Percentiles rank a stretch among this genome's conserved stretches.
Conservation (phyloP, 1,140 invertebrate species). For the Zaprionus camerounensis region DNA sequence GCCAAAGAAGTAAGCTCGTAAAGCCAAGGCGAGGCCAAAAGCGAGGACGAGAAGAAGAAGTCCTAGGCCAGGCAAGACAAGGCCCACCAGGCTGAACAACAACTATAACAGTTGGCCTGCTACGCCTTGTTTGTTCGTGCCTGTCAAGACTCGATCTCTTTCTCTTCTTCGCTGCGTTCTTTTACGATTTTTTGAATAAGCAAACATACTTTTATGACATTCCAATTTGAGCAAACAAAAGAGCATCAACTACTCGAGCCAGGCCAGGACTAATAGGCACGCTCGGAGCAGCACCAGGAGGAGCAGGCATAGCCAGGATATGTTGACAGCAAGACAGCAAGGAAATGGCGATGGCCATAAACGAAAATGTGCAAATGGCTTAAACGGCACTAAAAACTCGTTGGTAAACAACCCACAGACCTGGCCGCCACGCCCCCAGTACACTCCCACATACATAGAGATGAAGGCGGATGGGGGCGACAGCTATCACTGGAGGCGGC, state of each 20-base stretch:
- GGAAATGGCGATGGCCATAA: constrained; percentile 72
- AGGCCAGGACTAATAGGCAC: constrained; percentile 53
- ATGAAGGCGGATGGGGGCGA: background rate
- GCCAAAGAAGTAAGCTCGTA: constrained; percentile 49
- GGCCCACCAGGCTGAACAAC: constrained; percentile 29
- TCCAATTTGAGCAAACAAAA: constrained; percentile 71
- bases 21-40: constrained; percentile 28
- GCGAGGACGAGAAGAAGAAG: constrained; percentile 1
- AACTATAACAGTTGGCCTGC: constrained; percentile 30
- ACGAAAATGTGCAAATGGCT: constrained; percentile 80
- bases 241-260: constrained; percentile 41
- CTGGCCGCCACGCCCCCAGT: constrained; percentile 10
- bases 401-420: constrained; percentile 29
- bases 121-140: constrained; percentile 23
- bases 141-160: constrained; percentile 15
- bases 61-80: constrained; percentile 22
- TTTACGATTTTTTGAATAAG: constrained; percentile 59
- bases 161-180: background rate
- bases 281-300: constrained; percentile 1
- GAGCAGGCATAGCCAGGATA: constrained; percentile 6
- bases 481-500: constrained; percentile 49
- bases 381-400: constrained; percentile 72
- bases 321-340: constrained; percentile 44
- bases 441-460: constrained; percentile 5
- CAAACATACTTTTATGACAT: constrained; percentile 73